These are phyloP conservation scores for Stenopsyche tienmushanensis DNA, from an alignment of 1,140 invertebrate species.

Conservation along the genomic window DNA sequence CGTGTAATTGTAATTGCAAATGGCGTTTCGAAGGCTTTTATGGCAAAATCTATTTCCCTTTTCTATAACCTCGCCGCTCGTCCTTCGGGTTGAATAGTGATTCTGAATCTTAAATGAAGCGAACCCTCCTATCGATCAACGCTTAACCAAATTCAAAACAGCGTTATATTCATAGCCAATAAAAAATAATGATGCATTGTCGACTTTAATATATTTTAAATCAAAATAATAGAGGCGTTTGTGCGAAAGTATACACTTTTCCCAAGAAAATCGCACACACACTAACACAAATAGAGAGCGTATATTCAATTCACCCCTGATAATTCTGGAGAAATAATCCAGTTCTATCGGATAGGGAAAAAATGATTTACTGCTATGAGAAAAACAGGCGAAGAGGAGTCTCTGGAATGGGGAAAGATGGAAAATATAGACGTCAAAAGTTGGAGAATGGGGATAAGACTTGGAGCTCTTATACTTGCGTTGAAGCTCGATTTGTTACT, in stretches of 20 bases:
- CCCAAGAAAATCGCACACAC: too few species aligned
- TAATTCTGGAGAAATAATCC: constrained; percentile 1
- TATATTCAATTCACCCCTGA: constrained; percentile 2
- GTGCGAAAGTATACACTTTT: too few species aligned
- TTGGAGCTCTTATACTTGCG: background rate
- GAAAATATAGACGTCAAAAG: constrained; percentile 5
- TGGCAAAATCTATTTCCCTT: constrained; percentile 8
- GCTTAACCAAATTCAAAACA: background rate
- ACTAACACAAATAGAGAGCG: too few species aligned
- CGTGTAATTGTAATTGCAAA: constrained; percentile 14
- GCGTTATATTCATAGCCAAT: background rate
- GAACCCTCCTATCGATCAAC: too few species aligned
- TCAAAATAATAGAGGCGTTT: background rate
- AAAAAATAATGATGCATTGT: too few species aligned
- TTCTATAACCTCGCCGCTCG: background rate
- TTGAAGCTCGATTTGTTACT: background rate
- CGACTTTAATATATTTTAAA: too few species aligned
- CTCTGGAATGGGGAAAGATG: background rate
- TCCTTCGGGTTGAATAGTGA: background rate
- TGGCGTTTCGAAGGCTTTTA: constrained; percentile 5
- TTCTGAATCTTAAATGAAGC: background rate
- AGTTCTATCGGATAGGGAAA: background rate
- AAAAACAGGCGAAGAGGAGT: background rate
- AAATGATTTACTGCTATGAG: constrained; percentile 1
- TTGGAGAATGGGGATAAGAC: background rate